Conservation (phyloP, 2,888 invertebrate genomes). For the Rhagophthalmus giganteus region DNA sequence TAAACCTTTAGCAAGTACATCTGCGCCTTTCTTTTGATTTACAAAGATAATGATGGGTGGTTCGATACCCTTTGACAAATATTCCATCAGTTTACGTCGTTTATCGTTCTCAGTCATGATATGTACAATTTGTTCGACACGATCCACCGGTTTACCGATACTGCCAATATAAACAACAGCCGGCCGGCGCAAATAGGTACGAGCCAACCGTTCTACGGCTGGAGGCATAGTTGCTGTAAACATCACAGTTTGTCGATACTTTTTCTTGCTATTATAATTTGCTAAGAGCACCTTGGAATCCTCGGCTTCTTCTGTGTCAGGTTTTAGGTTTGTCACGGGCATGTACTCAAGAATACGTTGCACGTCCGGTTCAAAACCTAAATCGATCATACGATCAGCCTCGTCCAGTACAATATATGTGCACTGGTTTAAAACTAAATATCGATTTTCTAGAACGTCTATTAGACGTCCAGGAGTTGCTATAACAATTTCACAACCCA, state of each 20-base stretch:
- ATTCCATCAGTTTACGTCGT: constrained; percentile 92
- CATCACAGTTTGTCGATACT: constrained; percentile 99
- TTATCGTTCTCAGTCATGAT: constrained; percentile 96
- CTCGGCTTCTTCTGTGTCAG: constrained; percentile 97
- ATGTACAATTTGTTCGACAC: constrained; percentile 96
- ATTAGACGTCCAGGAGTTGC: constrained; percentile 99
- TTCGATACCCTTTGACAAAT: constrained; percentile 86
- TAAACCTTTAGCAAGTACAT: constrained; percentile 93
- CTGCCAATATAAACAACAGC: constrained; percentile 97
- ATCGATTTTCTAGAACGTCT: constrained; percentile 97
- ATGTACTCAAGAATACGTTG: constrained; percentile 97
- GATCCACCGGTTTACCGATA: constrained; percentile 92
- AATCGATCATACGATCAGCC: constrained; percentile 99
- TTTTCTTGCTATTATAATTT: constrained; percentile 94
- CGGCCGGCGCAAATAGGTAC: constrained; percentile 91
- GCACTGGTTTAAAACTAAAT: constrained; percentile 94
- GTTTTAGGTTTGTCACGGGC: constrained; percentile 97
- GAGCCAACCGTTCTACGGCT: constrained; percentile 93
- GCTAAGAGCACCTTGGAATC: constrained; percentile 76
- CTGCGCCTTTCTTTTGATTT: constrained; percentile 99
- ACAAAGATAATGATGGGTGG: constrained; percentile 99
- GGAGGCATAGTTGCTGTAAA: constrained; percentile 99
- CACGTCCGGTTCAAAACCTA: constrained; percentile 99
- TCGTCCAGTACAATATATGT: constrained; percentile 96
- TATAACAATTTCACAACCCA: constrained; percentile 99